A percentile compares a stretch with the other conserved stretches of the same genome.
phyloP scores from a whole-genome alignment of 2,888 invertebrate genomes.

The Danaus chrysippus region DNA sequence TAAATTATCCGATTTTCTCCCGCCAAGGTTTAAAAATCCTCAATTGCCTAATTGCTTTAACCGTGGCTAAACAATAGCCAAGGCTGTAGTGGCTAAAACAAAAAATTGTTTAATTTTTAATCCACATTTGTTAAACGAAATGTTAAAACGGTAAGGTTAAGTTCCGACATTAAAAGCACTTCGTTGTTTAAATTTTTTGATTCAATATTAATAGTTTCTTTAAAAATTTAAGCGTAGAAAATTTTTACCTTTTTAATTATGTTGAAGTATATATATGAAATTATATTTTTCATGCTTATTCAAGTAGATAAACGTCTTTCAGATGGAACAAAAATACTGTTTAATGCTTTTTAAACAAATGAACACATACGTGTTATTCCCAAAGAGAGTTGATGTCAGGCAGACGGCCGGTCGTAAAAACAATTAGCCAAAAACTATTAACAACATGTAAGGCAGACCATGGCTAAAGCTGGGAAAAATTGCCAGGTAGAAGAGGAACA shows the following conservation, averaged over 20 bases:
- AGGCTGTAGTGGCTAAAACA: constrained; percentile 38
- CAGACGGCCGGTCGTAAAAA: no score
- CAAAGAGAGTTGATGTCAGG: no score
- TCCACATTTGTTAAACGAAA: constrained; percentile 52
- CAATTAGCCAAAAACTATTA: no score
- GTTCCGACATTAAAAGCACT: constrained; percentile 49
- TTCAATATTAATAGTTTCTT: no score
- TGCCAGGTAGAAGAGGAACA: no score
- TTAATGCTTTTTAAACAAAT: no score
- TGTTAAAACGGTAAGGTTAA: constrained; percentile 54
- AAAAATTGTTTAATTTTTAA: constrained; percentile 45
- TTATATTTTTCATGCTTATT: neutral
- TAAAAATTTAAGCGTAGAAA: no score
- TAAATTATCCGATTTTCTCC: constrained; percentile 32
- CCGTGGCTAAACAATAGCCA: constrained; percentile 60
- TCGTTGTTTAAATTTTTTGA: neutral
- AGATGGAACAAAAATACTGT: neutral
- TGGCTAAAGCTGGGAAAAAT: no score
- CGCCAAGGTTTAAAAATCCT: constrained; percentile 55
- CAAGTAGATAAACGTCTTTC: neutral
- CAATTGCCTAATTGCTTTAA: constrained; percentile 68
- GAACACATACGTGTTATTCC: no score
- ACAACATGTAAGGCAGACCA: no score
- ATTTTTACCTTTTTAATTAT: no score
- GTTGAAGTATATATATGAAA: no score